A percentile compares a stretch with the other conserved stretches of the same genome.
Conservation (phyloP, 2,888 invertebrate species). For the Merodon equestris region DNA sequence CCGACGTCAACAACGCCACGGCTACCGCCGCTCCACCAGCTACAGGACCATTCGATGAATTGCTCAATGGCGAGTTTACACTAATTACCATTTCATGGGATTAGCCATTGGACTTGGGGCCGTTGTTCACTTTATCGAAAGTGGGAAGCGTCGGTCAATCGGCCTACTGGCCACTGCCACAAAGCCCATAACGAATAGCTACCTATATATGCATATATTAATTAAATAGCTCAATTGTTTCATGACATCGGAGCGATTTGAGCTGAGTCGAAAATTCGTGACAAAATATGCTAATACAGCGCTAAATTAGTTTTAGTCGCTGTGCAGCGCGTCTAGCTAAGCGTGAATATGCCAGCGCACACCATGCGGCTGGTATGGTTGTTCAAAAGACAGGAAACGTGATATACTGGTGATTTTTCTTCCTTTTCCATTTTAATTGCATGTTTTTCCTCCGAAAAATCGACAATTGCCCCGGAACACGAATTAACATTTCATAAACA, state of each 20-base stretch:
- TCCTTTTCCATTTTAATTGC: slow-evolving; percentile 65
- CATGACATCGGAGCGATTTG: slow-evolving; percentile 62
- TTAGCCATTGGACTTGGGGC: slow-evolving; percentile 36
- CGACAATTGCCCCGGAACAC: slow-evolving; percentile 66
- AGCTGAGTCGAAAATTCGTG: slow-evolving; percentile 61
- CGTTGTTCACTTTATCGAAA: slow-evolving; percentile 11
- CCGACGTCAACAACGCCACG: slow-evolving; percentile 34
- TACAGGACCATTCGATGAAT: slow-evolving; percentile 60
- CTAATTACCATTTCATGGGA: slow-evolving; percentile 66
- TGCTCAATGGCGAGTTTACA: slow-evolving; percentile 66
- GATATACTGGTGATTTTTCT: slow-evolving; percentile 57
- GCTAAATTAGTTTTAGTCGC: slow-evolving; percentile 64
- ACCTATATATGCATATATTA: slow-evolving; percentile 27
- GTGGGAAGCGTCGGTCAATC: too few species aligned
- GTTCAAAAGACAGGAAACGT: slow-evolving; percentile 68
- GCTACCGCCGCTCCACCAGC: slow-evolving; percentile 20
- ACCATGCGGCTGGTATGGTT: not conserved
- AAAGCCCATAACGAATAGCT: not conserved
- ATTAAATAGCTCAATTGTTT: slow-evolving; percentile 67
- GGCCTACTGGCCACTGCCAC: too few species aligned
- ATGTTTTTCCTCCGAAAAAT: slow-evolving; percentile 66
- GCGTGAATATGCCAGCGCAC: slow-evolving; percentile 64
- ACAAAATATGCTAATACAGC: slow-evolving; percentile 66
- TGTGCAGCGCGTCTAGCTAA: slow-evolving; percentile 51
- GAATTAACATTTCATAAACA: slow-evolving; percentile 68